phyloP scores from a whole-genome alignment of 2,888 invertebrate genomes.

The Eucera pruinosa region DNA sequence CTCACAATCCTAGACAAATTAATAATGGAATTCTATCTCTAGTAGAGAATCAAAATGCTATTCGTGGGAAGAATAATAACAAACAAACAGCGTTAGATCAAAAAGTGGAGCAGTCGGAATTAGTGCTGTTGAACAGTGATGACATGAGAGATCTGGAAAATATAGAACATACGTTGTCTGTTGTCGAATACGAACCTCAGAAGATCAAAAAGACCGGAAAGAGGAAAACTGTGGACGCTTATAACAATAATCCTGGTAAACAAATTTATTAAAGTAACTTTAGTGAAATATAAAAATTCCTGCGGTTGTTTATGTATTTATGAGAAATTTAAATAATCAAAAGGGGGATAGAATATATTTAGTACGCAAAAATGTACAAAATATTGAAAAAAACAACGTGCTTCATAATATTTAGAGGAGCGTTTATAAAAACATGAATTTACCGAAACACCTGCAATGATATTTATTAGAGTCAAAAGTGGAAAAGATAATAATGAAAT shows the following conservation, averaged over 20 bases:
- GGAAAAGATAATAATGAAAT: too few species aligned
- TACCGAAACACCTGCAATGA: too few species aligned
- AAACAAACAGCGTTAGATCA: constrained; percentile 42
- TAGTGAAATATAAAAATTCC: too few species aligned
- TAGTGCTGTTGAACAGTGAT: constrained; percentile 29
- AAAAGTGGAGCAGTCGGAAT: constrained; percentile 56
- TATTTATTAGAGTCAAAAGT: too few species aligned
- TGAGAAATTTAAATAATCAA: too few species aligned
- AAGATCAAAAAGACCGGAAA: constrained; percentile 61
- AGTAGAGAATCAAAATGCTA: neutral
- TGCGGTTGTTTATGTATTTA: too few species aligned
- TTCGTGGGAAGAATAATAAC: too few species aligned
- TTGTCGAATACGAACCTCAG: constrained; percentile 76
- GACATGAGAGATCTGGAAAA: constrained; percentile 67
- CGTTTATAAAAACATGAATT: too few species aligned
- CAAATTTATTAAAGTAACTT: neutral
- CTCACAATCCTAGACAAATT: constrained; percentile 6
- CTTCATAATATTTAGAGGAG: too few species aligned
- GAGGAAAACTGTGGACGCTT: constrained; percentile 1
- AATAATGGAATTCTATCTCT: constrained; percentile 33
- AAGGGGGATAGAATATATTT: too few species aligned
- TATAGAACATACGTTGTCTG: constrained; percentile 69
- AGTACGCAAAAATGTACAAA: too few species aligned
- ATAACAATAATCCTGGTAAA: constrained; percentile 17
- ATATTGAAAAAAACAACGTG: too few species aligned